Conservation (phyloP, 2,888 invertebrate genomes). For the Lochmaea capreae region DNA sequence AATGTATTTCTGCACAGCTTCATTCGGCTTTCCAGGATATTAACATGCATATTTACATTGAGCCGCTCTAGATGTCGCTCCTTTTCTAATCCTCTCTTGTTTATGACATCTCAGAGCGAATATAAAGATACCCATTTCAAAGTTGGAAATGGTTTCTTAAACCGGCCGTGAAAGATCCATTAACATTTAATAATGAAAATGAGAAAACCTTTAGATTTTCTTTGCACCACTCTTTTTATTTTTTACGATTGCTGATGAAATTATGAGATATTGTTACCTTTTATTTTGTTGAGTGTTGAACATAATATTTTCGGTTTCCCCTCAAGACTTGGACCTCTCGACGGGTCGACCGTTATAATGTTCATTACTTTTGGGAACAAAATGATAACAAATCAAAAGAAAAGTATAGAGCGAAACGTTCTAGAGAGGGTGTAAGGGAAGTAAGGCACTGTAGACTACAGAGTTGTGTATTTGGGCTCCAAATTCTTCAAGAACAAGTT, state of each 20-base stretch:
- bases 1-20: slow-evolving; percentile 18
- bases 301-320: no score
- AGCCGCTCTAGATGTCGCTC: slow-evolving; percentile 33
- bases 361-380: no score
- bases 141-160: slow-evolving; percentile 40
- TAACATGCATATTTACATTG: slow-evolving; percentile 42
- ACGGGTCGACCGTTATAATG: no score
- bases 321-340: no score
- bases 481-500: no score
- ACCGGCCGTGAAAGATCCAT: slow-evolving; percentile 48
- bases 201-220: slow-evolving; percentile 34
- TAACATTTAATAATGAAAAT: slow-evolving; percentile 51
- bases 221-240: slow-evolving; percentile 14
- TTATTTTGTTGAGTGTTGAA: no score
- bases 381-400: no score
- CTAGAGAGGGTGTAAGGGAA: no score
- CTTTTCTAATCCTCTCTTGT: slow-evolving; percentile 48
- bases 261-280: background rate
- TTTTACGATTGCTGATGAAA: slow-evolving; percentile 21
- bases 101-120: slow-evolving; percentile 48
- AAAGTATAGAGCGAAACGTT: no score
- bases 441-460: no score
- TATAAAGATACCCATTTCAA: slow-evolving; percentile 46
- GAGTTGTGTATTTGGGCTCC: no score
- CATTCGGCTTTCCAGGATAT: slow-evolving; percentile 27